Evolutionary conservation across 2,888 invertebrate species (phyloP), one percentile per base, ranked within the genome.

Genomic region (Campoletis raptor): DNA sequence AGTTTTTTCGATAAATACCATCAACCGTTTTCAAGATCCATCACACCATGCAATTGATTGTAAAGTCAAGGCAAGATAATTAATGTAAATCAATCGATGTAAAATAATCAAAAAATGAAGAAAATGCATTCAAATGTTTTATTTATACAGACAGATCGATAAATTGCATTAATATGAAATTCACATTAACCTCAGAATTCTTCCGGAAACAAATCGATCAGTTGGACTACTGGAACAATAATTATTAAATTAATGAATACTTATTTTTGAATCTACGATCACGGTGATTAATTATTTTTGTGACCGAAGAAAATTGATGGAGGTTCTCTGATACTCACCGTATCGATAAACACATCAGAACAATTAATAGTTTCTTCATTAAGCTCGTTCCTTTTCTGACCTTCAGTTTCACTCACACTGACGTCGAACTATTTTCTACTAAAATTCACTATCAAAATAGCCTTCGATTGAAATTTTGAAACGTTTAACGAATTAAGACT

Each of bases 311-410:
- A 57, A 24, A 57, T 57, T 57, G 57, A 57, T 57, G 24, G 57
- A 24, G 24, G 24, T 5, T 24, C 24, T 57, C 24, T 57, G 57
- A 24, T 3, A 24, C 57, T 12, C 12, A 12, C 57, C 24, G 57
- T 24, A 57, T 57, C 57, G 57, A 57, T 12, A 24, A 57, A 57
- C 57, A 57, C 57, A 12, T 57, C 61, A 6, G 30, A 30, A 10
- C 61, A 61, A 61, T 61, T 30, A 30, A 61, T 61, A 61, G 61
- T 61, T 61, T 61, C 61, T 61, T 61, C 61, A 61, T 61, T 30
- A 30, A 61, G 30, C 30, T 61, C 61, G 1, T 61, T 61, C 0
- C 61, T 61, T 24, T 15, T 15, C 9, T 30, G 61, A 30, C 61
- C 61, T 61, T 61, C 61, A 61, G 12, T 61, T 61, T 61, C 61